Evolutionary conservation across 1,140 invertebrate species (phyloP).

Genomic region (Anastatus disparis): DNA sequence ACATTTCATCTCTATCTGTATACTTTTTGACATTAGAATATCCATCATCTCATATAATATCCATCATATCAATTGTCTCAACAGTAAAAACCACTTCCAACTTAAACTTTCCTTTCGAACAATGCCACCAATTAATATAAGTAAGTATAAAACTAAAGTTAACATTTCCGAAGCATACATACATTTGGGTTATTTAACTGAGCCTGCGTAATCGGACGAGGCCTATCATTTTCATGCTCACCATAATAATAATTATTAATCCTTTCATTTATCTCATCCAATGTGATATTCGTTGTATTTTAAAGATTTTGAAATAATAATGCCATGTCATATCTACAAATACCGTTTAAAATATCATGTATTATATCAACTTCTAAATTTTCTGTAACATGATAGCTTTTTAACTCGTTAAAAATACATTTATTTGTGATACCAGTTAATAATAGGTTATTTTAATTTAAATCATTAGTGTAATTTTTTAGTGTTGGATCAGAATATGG

Average conservation of each 20-base stretch:
- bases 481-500: not conserved
- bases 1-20: conserved; percentile 11
- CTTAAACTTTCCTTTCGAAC: not conserved
- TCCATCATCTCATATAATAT: too few relatives aligned
- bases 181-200: not conserved
- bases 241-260: not conserved
- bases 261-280: not conserved
- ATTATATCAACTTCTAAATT: not conserved
- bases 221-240: not conserved
- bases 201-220: not conserved
- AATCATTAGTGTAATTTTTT: not conserved
- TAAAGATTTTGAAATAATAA: not conserved
- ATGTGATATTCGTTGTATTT: not conserved
- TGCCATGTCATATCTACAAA: not conserved
- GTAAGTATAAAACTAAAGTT: conserved; percentile 5
- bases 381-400: not conserved
- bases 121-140: conserved; percentile 9
- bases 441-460: not conserved
- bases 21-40: conserved; percentile 7
- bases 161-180: conserved; percentile 29
- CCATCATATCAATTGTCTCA: too few relatives aligned
- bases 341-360: not conserved
- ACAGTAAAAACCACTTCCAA: conserved; percentile 21
- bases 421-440: not conserved
- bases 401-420: not conserved